These are phyloP conservation scores for Agelaius tricolor DNA, from an alignment of 2,113 vertebrate genomes.

Conservation along the genomic window DNA sequence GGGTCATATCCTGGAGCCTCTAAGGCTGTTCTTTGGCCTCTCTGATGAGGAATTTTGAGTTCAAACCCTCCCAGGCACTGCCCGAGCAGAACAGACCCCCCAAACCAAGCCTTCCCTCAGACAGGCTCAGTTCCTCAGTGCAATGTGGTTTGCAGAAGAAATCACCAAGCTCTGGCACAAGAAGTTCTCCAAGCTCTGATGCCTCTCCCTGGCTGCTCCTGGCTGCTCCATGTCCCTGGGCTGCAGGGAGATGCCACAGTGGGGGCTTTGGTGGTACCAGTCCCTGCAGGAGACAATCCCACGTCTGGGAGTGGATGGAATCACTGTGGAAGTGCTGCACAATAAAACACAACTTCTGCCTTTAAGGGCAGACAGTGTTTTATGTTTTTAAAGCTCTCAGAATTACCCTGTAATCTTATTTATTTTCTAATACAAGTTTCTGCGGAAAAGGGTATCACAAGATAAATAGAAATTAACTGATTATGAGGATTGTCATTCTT, in stretches of 20 bases:
- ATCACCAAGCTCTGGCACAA: neutral
- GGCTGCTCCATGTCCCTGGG: neutral
- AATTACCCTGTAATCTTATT: conserved; percentile 59
- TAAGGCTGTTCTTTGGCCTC: neutral
- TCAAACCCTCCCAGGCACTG: neutral
- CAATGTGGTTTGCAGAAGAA: neutral
- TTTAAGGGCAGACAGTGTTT: neutral
- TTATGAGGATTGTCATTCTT: conserved; percentile 50
- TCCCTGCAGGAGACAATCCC: neutral
- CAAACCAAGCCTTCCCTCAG: neutral
- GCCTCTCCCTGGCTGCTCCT: neutral
- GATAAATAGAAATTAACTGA: conserved; percentile 64
- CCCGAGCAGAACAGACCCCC: neutral
- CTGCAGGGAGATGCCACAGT: neutral
- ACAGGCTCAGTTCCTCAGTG: fast-evolving
- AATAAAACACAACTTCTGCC: neutral
- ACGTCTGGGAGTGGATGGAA: neutral
- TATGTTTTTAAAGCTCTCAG: neutral
- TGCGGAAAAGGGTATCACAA: conserved; percentile 39
- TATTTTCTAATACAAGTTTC: conserved; percentile 39
- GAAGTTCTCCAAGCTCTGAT: neutral
- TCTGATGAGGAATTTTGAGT: neutral
- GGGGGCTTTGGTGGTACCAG: neutral
- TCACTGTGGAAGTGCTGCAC: neutral
- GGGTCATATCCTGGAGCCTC: neutral